Base-by-base conservation (phyloP, 2,888 invertebrate genomes). In the Chesias legatella region DNA sequence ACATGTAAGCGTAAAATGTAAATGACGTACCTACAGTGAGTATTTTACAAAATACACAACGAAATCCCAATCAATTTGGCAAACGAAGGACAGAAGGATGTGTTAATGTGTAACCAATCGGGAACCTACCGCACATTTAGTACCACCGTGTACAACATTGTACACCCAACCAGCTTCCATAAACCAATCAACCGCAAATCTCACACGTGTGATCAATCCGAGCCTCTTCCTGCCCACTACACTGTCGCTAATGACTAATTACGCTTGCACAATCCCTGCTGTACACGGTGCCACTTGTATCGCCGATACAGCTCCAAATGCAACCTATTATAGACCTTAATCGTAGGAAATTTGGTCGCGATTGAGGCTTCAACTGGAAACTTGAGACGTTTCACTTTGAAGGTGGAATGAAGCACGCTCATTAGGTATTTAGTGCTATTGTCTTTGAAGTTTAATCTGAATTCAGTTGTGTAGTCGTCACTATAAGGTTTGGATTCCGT, bases 191-290 rank as follows among this genome's bases (percentile, higher is more conserved):
- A 62, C 58, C 51, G 35, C 56, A 60, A 61, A 58, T 60, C 59
- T 58, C 60, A 54, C 67, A 71, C 65, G 68, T 77, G 67, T 73
- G 77, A 80, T 79, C 79, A 77, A 76, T 76, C 73, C 71, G 61
- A 51, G 66, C 74, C 76, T 72, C 76, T 78, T 79, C 79, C 79
- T 75, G 74, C 77, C 78, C 73, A 74, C 73, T 72, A 65, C 70
- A 69, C 68, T 72, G 77, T 78, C 79, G 72, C 78, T 84, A 84
- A 83, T 80, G 79, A 84, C 84, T 83, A 82, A 84, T 84, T 84
- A 83, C 75, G 73, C 73, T 74, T 79, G 79, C 76, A 79, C 76
- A 74, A 80, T 80, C 78, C 76, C 54, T 48, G 55, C 50, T 67
- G 59, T 56, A 67, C 73, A 65, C 67, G 67, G 62, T 69, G 67